These are phyloP conservation scores for Lepidurus arcticus DNA, from an alignment of 1,140 invertebrate species.

Conservation along the genomic window DNA sequence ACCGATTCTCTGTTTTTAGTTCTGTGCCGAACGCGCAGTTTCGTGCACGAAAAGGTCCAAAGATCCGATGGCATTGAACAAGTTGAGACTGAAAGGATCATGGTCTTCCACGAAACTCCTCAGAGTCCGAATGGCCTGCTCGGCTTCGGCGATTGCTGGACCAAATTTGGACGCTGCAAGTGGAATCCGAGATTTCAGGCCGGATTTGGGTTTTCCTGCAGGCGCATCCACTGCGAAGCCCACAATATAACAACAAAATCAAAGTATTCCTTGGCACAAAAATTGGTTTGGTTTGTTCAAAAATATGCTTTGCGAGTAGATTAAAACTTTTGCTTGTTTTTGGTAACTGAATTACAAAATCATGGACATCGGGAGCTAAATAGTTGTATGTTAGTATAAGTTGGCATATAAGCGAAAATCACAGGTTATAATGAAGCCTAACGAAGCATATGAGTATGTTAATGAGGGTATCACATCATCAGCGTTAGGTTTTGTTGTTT, in stretches of 20 bases:
- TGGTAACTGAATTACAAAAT: constrained; percentile 11
- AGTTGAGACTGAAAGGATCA: constrained; percentile 13
- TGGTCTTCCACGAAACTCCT: constrained; percentile 5
- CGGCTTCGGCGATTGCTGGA: neutral
- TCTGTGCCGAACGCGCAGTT: neutral
- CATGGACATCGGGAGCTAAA: neutral
- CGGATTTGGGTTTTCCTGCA: neutral
- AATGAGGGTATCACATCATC: too few relatives aligned
- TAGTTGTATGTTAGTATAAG: neutral
- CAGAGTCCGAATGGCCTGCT: neutral
- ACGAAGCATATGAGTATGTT: neutral
- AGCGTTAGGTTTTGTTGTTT: too few relatives aligned
- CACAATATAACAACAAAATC: constrained; percentile 15
- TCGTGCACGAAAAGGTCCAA: constrained; percentile 10
- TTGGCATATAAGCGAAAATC: constrained; percentile 17
- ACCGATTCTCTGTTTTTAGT: neutral
- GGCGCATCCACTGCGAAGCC: constrained; percentile 20
- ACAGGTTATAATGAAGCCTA: neutral
- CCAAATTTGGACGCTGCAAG: neutral
- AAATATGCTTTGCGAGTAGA: neutral
- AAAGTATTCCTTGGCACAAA: neutral
- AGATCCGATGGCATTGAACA: constrained; percentile 6
- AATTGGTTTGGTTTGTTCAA: neutral
- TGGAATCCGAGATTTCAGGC: neutral
- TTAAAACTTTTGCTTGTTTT: neutral